phyloP scores from a whole-genome alignment of 1,140 invertebrate species.

The Bombus balteatus region DNA sequence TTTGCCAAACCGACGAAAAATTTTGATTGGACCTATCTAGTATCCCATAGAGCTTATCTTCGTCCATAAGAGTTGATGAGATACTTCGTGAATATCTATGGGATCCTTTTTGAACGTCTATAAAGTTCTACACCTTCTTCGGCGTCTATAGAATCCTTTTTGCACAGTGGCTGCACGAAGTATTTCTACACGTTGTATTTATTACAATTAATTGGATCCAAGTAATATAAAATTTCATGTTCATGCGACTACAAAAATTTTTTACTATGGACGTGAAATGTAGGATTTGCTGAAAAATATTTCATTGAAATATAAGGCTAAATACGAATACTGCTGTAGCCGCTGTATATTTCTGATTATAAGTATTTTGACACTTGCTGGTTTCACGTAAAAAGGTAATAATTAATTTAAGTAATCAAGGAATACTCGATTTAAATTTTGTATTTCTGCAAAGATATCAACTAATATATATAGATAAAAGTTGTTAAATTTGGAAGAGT shows the following conservation, averaged over 20 bases:
- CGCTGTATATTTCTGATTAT: too few species aligned
- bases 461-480: too few species aligned
- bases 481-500: too few species aligned
- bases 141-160: too few species aligned
- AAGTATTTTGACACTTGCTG: too few species aligned
- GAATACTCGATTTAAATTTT: background rate
- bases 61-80: background rate
- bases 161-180: background rate
- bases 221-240: background rate
- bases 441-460: background rate
- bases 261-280: too few species aligned
- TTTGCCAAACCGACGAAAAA: slow-evolving; percentile 43
- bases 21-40: background rate
- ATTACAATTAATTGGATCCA: background rate
- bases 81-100: background rate
- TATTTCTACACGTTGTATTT: background rate
- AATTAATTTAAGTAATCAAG: background rate
- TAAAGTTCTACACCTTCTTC: background rate
- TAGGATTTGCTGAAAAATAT: too few species aligned
- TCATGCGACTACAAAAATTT: background rate
- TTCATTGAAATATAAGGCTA: too few species aligned
- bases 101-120: too few species aligned
- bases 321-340: too few species aligned
- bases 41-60: background rate
- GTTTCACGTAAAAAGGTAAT: too few species aligned